Evolutionary conservation across 1,140 invertebrate species (phyloP).

Genomic region (Eulimnadia texana): DNA sequence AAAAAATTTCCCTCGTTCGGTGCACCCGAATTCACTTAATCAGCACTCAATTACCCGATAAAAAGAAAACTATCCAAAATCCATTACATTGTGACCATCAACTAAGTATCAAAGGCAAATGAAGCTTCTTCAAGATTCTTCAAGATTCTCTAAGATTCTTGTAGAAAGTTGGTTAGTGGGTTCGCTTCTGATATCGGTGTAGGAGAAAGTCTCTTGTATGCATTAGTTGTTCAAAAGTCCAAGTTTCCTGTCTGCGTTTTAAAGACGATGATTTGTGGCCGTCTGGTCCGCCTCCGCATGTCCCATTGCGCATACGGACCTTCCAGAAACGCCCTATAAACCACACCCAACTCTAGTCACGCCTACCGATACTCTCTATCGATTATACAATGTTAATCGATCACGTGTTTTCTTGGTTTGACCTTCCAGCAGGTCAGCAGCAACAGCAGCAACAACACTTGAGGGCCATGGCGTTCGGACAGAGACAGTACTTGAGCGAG

Average conservation of each 20-base stretch:
- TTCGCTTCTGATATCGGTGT: too few relatives aligned
- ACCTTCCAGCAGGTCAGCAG: not conserved
- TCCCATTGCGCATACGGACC: not conserved
- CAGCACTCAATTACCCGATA: too few relatives aligned
- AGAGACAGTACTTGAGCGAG: conserved; percentile 2
- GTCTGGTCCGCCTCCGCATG: not conserved
- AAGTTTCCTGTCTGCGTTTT: not conserved
- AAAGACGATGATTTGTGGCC: not conserved
- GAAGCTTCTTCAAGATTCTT: too few relatives aligned
- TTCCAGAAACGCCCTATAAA: not conserved
- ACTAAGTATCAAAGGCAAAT: too few relatives aligned
- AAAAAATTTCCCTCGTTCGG: too few relatives aligned
- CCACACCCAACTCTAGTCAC: not conserved
- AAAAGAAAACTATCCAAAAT: too few relatives aligned
- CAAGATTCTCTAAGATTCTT: too few relatives aligned
- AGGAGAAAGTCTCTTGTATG: too few relatives aligned
- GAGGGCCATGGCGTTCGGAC: conserved; percentile 4
- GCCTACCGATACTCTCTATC: not conserved
- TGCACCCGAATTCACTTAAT: too few relatives aligned
- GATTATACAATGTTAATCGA: not conserved
- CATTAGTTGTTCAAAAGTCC: not conserved
- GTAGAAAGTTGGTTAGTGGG: not conserved
- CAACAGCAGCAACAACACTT: conserved; percentile 5
- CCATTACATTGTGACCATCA: too few relatives aligned
- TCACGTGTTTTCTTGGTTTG: not conserved